Evolutionary conservation across 2,113 vertebrate genomes (phyloP).

Genomic region (Pseudolaguvia tuberculata): DNA sequence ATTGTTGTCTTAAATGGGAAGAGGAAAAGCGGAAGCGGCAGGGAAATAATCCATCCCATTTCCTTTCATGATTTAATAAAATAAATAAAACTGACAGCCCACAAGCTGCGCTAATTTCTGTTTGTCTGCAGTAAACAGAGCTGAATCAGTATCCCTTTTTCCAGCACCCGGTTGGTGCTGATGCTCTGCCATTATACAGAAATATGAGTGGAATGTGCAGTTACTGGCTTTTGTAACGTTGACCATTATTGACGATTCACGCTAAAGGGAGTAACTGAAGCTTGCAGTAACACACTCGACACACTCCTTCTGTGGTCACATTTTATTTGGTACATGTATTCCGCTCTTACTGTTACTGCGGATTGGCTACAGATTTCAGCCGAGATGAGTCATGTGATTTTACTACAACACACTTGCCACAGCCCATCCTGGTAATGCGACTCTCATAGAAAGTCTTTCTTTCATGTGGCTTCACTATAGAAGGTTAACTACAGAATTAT

Average conservation of each 20-base stretch:
- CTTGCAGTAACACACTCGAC: background rate
- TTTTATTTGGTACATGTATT: background rate
- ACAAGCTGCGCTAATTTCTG: background rate
- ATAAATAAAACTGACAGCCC: background rate
- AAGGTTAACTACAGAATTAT: no score
- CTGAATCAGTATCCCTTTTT: background rate
- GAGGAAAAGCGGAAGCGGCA: constrained; percentile 22
- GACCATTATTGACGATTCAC: background rate
- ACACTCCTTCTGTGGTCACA: background rate
- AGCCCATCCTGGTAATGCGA: no score
- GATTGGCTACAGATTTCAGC: no score
- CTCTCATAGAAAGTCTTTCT: no score
- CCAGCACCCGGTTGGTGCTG: no score
- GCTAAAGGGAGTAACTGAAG: background rate
- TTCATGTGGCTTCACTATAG: no score
- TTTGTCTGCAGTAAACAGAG: background rate
- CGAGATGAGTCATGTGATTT: no score
- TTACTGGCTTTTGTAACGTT: background rate
- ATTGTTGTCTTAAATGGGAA: constrained; percentile 26
- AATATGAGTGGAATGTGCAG: constrained; percentile 7
- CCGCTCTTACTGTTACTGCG: no score
- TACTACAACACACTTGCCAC: no score
- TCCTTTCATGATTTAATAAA: background rate
- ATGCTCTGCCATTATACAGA: background rate
- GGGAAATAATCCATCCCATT: constrained; percentile 13